These are phyloP conservation scores for Coleophora flavipennella DNA, from an alignment of 2,888 invertebrate genomes.

Conservation along the genomic window DNA sequence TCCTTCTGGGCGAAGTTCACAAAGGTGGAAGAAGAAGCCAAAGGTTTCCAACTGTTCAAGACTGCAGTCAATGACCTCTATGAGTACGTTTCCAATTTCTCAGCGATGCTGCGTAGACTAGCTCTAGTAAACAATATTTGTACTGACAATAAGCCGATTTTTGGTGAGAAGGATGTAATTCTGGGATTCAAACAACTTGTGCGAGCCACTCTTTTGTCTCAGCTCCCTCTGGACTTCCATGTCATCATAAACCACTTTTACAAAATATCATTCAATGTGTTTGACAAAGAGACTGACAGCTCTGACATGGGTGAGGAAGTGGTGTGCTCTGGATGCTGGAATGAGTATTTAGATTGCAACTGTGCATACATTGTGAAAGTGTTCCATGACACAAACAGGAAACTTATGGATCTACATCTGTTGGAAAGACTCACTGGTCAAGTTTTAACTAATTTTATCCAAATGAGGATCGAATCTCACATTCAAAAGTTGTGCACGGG, in stretches of 20 bases:
- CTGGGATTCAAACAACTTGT: slow-evolving; percentile 77
- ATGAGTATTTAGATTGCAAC: slow-evolving; percentile 70
- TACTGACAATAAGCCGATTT: slow-evolving; percentile 57
- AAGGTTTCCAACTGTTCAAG: slow-evolving; percentile 77
- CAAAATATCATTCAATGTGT: slow-evolving; percentile 82
- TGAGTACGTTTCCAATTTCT: slow-evolving; percentile 66
- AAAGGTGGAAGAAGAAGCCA: slow-evolving; percentile 60
- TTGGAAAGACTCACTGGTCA: slow-evolving; percentile 89
- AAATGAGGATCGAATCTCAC: slow-evolving; percentile 85
- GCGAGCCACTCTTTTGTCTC: slow-evolving; percentile 77
- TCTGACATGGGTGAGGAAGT: slow-evolving; percentile 72
- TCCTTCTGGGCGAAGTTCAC: slow-evolving; percentile 78
- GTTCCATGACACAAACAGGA: slow-evolving; percentile 84
- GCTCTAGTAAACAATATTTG: slow-evolving; percentile 62
- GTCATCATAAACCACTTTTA: slow-evolving; percentile 82
- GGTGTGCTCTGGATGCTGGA: slow-evolving; percentile 81
- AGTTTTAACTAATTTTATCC: slow-evolving; percentile 86
- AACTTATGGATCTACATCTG: slow-evolving; percentile 82
- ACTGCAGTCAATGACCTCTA: slow-evolving; percentile 78
- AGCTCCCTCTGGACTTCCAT: slow-evolving; percentile 79
- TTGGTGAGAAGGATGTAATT: slow-evolving; percentile 67
- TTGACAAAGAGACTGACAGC: slow-evolving; percentile 64
- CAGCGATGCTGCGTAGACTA: slow-evolving; percentile 69
- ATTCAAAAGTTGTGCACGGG: slow-evolving; percentile 90
- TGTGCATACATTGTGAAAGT: slow-evolving; percentile 78